Evolutionary conservation across 2,113 vertebrate genomes (phyloP), one percentile per base, ranked within the genome.

Genomic region (Puffinus mauretanicus): DNA sequence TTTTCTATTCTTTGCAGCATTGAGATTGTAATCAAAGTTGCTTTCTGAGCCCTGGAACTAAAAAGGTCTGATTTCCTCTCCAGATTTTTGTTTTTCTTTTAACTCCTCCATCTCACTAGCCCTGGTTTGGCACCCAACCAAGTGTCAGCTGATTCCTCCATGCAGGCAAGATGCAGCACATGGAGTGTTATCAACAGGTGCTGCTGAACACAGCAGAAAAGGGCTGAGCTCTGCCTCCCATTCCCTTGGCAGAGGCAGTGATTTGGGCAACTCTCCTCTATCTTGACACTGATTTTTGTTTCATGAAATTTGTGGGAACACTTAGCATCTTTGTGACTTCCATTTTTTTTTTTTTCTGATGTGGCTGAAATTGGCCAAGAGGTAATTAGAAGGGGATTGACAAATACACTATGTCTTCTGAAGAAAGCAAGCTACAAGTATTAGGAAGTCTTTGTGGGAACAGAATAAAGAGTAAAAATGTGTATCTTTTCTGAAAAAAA

Each of bases 111-210:
- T 20, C n/a, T 34, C 64, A 36, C 32, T 38, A 24, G 34, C 14
- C 26, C 9, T 84, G 29, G 25, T 77, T 72, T 69, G 25, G 27
- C 65, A 42, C 25, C 29, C 40, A 73, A 17, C 11, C 27, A 34
- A 6, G 36, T 24, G 18, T 77, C 42, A 64, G 26, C 21, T 54
- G 9, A 2, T 19, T 89, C 51, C 24, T 81, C 21, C 32, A 21
- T 0, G 5, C 4, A 49, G 25, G 10, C 38, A 76, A 40, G 64
- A 76, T 13, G 18, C 27, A 67, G 20, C 38, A 49, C 1, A 0
- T 4, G 30, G 18, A 60, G 16, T 11, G 5, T 16, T 86, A 62
- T 24, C 9, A 58, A 13, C 26, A 57, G 24, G 13, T 54, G 42
- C 34, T 77, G 24, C 34, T 72, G 44, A 83, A 19, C 22, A 30